Base-by-base conservation (phyloP, 1,140 invertebrate species). In the Drosophila varians region DNA sequence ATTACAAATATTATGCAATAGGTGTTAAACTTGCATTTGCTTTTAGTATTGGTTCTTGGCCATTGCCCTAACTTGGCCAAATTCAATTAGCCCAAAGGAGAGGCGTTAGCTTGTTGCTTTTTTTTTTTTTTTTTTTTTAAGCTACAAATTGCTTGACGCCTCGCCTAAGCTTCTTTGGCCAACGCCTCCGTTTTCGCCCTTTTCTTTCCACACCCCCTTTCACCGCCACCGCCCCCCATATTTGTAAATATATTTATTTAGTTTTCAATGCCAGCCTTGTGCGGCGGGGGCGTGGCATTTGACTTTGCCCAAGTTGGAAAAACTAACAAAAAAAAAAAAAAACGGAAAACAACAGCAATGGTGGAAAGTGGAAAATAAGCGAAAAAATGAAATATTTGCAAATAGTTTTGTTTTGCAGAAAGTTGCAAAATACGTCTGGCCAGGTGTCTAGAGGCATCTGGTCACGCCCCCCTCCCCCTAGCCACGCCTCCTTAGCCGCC, bases 111-210 rank as follows among this genome's bases (percentile, higher is more conserved):
- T n/a, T n/a, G n/a, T n/a, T n/a, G n/a, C 16, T 38, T 26, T 14
- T 46, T n/a, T 43, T 43, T 18, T 25, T 31, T 40, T 36, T 16
- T 43, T 19, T 23, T 77, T 71, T 65, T 69, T 64, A 84, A 74
- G 69, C 75, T 64, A 84, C 80, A 84, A 84, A 84, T 86, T 84
- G 66, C 77, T 78, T 80, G 71, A 84, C 79, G 79, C 79, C 79
- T 84, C 72, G 52, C 38, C 43, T 61, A 36, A 84, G 79, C 80
- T 73, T 86, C 56, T 54, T 73, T 53, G 38, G 28, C 42, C 62
- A 70, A 62, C 57, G 54, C 55, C 31, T 34, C 38, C 36, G 31
- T 36, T 12, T 14, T 43, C n/a, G 12, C 26, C 38, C 43, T 16
- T 1, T 28, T 12, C 34, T 11, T 43, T 14, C n/a, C n/a, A n/a